Conservation (phyloP, 2,113 vertebrate genomes). For the Etheostoma cragini region DNA sequence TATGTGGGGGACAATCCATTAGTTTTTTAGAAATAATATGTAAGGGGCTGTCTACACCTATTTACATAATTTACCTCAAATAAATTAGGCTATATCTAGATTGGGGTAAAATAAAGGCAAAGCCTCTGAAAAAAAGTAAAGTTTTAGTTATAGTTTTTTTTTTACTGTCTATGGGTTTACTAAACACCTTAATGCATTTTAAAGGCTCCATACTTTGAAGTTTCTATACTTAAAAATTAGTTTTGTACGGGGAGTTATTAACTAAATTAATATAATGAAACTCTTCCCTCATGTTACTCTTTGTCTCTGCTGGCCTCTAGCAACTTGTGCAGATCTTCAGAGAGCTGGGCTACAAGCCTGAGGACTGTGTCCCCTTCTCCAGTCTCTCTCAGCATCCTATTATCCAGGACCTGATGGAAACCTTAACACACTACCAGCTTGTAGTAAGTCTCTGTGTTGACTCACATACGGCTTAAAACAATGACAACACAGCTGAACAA, state of each 20-base stretch:
- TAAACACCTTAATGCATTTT: neutral
- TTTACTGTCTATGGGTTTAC: neutral
- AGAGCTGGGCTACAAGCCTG: slow-evolving; percentile 81
- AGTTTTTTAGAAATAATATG: neutral
- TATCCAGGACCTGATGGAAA: slow-evolving; percentile 85
- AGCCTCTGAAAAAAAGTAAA: no score
- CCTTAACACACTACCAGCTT: slow-evolving; percentile 82
- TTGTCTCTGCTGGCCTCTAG: slow-evolving; percentile 47
- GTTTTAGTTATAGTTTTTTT: no score
- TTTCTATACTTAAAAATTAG: neutral
- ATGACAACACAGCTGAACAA: no score
- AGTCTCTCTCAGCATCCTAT: slow-evolving; percentile 87
- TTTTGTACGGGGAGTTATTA: neutral
- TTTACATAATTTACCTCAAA: neutral
- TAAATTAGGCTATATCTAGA: neutral
- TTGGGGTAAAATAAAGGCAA: neutral
- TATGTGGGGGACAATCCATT: neutral
- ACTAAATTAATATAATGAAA: neutral
- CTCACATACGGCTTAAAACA: neutral
- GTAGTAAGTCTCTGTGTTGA: slow-evolving; percentile 82
- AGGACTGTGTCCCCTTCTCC: slow-evolving; percentile 81
- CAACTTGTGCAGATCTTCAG: slow-evolving; percentile 81
- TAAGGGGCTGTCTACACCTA: neutral
- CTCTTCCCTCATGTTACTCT: neutral
- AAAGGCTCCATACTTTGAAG: neutral